These are phyloP conservation scores for Metellina segmentata DNA, from an alignment of 2,888 invertebrate genomes.

Conservation along the genomic window DNA sequence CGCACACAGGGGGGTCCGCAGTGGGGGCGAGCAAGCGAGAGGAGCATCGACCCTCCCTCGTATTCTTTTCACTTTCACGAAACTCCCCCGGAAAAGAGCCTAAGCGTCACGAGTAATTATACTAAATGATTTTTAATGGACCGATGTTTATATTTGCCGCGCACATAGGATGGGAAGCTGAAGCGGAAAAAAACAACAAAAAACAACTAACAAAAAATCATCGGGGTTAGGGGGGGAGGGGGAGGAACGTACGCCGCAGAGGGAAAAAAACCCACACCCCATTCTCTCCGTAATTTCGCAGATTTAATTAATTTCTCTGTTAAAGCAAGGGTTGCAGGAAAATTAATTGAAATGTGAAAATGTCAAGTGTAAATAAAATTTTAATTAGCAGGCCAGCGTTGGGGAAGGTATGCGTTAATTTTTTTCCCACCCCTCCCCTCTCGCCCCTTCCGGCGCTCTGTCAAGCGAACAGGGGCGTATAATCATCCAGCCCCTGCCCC, in stretches of 20 bases:
- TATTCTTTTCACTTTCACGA: constrained; percentile 49
- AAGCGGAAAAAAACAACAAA: constrained; percentile 9
- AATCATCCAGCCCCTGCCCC: constrained; percentile 53
- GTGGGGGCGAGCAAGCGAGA: not conserved
- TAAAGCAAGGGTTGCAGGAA: constrained; percentile 71
- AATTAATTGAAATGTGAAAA: constrained; percentile 77
- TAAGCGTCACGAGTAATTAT: constrained; percentile 65
- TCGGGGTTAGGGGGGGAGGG: not conserved
- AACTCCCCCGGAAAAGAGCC: constrained; percentile 41
- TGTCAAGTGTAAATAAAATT: constrained; percentile 77
- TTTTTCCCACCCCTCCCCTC: constrained; percentile 56
- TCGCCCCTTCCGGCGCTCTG: constrained; percentile 43
- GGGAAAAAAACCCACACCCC: constrained; percentile 37
- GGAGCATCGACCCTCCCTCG: not conserved
- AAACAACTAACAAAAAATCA: constrained; percentile 3
- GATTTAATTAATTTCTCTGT: constrained; percentile 77
- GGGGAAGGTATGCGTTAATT: constrained; percentile 74
- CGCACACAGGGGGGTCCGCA: not conserved
- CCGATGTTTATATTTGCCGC: constrained; percentile 74
- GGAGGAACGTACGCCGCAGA: not conserved
- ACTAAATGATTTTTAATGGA: constrained; percentile 77
- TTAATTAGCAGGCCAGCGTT: constrained; percentile 73
- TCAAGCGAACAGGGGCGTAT: constrained; percentile 67
- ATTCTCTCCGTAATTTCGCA: constrained; percentile 74
- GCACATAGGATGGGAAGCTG: constrained; percentile 11